A percentile compares a stretch with the other conserved stretches of the same genome.
phyloP scores from a whole-genome alignment of 1,140 invertebrate genomes.

The Camponotus floridanus region DNA sequence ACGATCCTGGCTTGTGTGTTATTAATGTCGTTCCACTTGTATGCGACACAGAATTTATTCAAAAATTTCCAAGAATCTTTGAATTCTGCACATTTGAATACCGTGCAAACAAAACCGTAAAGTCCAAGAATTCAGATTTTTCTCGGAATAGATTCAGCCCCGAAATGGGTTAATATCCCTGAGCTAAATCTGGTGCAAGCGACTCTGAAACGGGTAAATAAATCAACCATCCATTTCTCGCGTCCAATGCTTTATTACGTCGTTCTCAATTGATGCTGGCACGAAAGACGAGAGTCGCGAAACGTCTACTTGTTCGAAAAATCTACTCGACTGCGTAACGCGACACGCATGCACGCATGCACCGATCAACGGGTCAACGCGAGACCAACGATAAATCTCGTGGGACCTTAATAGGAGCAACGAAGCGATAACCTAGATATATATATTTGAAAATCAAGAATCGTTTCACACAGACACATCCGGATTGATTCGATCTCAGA shows the following conservation, averaged over 20 bases:
- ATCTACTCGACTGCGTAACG: constrained; percentile 31
- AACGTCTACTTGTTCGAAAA: constrained; percentile 55
- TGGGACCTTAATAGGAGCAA: constrained; percentile 76
- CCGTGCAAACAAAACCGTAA: neutral
- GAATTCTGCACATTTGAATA: neutral
- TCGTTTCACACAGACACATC: constrained; percentile 14
- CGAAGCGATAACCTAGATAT: constrained; percentile 82
- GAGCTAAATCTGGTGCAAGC: constrained; percentile 49
- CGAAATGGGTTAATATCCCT: constrained; percentile 56
- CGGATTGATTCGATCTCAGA: neutral
- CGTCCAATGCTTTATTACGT: constrained; percentile 18
- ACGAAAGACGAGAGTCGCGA: neutral
- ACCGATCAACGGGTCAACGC: constrained; percentile 76
- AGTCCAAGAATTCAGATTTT: constrained; percentile 6
- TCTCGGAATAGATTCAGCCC: constrained; percentile 32
- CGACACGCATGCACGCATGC: constrained; percentile 11
- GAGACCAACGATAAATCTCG: constrained; percentile 77
- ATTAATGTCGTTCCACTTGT: neutral
- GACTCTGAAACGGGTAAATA: constrained; percentile 36
- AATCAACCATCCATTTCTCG: constrained; percentile 52
- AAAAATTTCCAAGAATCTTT: neutral
- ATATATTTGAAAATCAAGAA: constrained; percentile 62
- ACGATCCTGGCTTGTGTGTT: neutral
- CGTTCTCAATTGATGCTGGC: constrained; percentile 15
- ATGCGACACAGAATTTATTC: neutral